Percentiles rank a stretch among this genome's conserved stretches.
phyloP scores from a whole-genome alignment of 2,113 vertebrate genomes.

The Morone chrysops region DNA sequence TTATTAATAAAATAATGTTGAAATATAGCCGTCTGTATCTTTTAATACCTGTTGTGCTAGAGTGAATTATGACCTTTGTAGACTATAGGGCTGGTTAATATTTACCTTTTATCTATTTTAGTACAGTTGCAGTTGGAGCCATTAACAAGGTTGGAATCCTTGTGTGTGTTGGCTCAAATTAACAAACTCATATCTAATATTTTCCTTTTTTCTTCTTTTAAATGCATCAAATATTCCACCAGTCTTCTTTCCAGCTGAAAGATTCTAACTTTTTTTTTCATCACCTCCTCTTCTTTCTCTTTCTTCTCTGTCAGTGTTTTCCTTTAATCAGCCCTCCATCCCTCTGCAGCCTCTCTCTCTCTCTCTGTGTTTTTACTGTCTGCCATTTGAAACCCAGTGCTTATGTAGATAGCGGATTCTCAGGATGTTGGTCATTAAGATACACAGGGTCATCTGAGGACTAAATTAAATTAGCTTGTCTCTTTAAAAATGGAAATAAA shows the following conservation, averaged over 20 bases:
- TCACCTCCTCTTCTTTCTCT: not conserved
- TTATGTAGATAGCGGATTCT: not conserved
- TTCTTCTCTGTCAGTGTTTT: not conserved
- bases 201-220: not conserved
- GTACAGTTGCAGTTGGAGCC: not conserved
- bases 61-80: not conserved
- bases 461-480: not conserved
- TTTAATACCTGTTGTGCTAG: not conserved
- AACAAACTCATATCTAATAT: not conserved
- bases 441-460: not conserved
- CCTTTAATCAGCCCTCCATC: not conserved
- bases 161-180: not conserved
- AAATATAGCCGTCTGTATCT: not conserved
- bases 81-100: not conserved
- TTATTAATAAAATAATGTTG: not conserved
- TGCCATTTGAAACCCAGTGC: not conserved
- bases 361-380: not conserved
- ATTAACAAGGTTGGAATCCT: not conserved
- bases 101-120: conserved; percentile 20
- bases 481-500: not conserved
- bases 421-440: conserved; percentile 47
- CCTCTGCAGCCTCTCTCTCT: not conserved
- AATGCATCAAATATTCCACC: not conserved
- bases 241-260: not conserved
- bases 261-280: not conserved